Evolutionary conservation across 1,140 invertebrate genomes (phyloP).

Genomic region (Dermatophagoides farinae): DNA sequence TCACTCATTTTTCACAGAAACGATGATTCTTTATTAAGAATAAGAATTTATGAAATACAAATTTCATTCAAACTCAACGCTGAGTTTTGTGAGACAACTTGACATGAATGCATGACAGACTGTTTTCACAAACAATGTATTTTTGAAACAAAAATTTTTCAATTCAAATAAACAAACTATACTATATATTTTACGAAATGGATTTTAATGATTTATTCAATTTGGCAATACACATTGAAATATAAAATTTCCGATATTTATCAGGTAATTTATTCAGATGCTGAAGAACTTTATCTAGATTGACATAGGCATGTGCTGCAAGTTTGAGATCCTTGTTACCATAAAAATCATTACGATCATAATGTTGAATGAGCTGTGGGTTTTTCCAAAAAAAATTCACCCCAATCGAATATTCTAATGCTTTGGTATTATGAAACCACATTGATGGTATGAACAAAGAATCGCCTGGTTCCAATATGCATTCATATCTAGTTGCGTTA

Average conservation of each 20-base stretch:
- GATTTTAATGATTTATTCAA: background rate
- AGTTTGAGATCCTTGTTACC: slow-evolving; percentile 35
- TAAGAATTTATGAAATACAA: too few species aligned
- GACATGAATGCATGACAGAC: too few species aligned
- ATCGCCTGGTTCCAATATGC: slow-evolving; percentile 33
- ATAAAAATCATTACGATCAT: slow-evolving; percentile 36
- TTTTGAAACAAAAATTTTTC: too few species aligned
- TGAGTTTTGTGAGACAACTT: too few species aligned
- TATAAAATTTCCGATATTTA: slow-evolving; percentile 33
- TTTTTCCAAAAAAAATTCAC: slow-evolving; percentile 39
- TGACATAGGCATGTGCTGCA: slow-evolving; percentile 29
- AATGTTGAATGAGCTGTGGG: slow-evolving; percentile 21
- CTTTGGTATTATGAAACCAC: slow-evolving; percentile 38
- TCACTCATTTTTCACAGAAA: too few species aligned
- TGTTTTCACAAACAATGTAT: too few species aligned
- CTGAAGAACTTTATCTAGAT: slow-evolving; percentile 30
- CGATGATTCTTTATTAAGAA: too few species aligned
- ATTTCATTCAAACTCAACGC: too few species aligned
- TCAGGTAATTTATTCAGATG: slow-evolving; percentile 29
- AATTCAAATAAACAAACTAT: too few species aligned
- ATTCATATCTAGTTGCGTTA: slow-evolving; percentile 27
- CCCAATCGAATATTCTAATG: slow-evolving; percentile 32
- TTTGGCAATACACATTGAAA: background rate
- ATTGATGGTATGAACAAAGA: slow-evolving; percentile 40
- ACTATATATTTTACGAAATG: background rate